These are phyloP conservation scores for Chrysogorgia sp. DNA, from an alignment of 92 coral and sea anemone genomes.

Conservation along the genomic window DNA sequence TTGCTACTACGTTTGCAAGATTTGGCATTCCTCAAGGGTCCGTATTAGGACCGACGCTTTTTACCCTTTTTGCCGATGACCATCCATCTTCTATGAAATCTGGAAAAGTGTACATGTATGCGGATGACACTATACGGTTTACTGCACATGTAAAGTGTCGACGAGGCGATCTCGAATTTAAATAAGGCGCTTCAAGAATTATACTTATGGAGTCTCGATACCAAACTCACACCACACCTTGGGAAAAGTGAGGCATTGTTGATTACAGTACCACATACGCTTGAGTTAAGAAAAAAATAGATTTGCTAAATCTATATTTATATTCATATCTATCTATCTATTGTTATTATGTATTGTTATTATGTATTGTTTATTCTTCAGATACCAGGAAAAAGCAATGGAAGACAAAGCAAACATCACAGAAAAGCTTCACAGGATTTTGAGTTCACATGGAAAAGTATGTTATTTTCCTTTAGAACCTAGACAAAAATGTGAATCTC, in stretches of 20 bases:
- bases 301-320: not conserved
- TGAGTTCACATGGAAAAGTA: constrained; percentile 84
- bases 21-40: no score
- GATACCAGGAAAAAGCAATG: constrained; percentile 91
- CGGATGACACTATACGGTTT: no score
- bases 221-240: constrained; percentile 48
- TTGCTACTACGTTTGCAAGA: no score
- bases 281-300: no score
- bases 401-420: constrained; percentile 72
- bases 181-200: constrained; percentile 45
- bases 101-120: no score
- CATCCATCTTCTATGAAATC: no score
- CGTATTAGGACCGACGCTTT: no score
- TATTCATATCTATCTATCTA: no score
- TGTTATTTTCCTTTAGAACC: not conserved
- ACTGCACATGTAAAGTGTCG: no score
- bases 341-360: not conserved
- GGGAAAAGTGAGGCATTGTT: constrained; percentile 57
- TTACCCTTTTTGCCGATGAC: no score
- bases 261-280: no score
- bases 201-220: constrained; percentile 43
- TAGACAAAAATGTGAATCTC: no score
- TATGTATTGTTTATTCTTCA: constrained; percentile 14
- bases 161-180: constrained; percentile 47
- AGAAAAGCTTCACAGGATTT: constrained; percentile 82